These are phyloP conservation scores for Cyclopterus lumpus DNA, from an alignment of 2,797 vertebrate species.

Conservation along the genomic window DNA sequence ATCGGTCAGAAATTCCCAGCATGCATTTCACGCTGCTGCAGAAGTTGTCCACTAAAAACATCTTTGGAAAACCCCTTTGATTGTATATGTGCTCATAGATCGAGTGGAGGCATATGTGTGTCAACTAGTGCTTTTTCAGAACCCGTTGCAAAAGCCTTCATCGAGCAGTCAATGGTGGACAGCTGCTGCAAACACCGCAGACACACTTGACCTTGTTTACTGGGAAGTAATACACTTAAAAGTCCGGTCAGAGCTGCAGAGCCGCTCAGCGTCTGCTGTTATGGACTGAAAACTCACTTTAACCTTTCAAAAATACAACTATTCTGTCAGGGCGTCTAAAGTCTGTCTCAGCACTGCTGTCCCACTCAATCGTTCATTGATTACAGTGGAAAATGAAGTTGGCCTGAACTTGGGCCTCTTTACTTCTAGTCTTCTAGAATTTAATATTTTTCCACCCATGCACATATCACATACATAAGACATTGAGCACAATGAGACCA, in stretches of 20 bases:
- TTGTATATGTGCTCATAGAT: slow-evolving; percentile 23
- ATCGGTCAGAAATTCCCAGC: slow-evolving; percentile 31
- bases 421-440: background rate
- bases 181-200: slow-evolving; percentile 38
- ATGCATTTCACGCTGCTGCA: slow-evolving; percentile 31
- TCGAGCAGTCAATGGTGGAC: slow-evolving; percentile 25
- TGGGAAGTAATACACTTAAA: slow-evolving; percentile 46
- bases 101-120: slow-evolving; percentile 13
- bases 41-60: slow-evolving; percentile 1
- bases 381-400: slow-evolving; percentile 9
- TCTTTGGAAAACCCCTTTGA: slow-evolving; percentile 17
- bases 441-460: background rate
- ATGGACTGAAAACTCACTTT: slow-evolving; percentile 42
- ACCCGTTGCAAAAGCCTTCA: slow-evolving; percentile 15
- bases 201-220: slow-evolving; percentile 57
- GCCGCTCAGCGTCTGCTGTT: slow-evolving; percentile 50
- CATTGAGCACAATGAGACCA: slow-evolving; percentile 9
- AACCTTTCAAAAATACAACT: slow-evolving; percentile 24
- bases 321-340: background rate
- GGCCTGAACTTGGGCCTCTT: slow-evolving; percentile 36
- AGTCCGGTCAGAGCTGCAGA: slow-evolving; percentile 38
- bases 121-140: slow-evolving; percentile 26
- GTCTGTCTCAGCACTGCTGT: background rate
- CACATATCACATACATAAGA: background rate
- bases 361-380: slow-evolving; percentile 23